phyloP scores from a whole-genome alignment of 2,888 invertebrate genomes.

The Drosophila borealis region DNA sequence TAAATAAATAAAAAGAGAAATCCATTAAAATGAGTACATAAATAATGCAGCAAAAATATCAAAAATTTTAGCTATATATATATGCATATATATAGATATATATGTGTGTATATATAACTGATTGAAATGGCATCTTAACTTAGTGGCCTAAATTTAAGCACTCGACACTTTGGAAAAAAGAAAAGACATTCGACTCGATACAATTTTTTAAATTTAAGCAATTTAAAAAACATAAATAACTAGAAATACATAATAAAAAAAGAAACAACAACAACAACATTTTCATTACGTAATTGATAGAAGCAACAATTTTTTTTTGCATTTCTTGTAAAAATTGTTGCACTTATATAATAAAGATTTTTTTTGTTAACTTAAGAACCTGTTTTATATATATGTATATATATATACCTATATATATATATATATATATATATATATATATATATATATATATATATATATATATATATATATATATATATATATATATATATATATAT shows the following conservation, averaged over 20 bases:
- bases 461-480: constrained; percentile 9
- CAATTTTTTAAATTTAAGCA: constrained; percentile 56
- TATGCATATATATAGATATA: constrained; percentile 27
- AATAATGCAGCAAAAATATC: constrained; percentile 74
- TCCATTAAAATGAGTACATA: constrained; percentile 23
- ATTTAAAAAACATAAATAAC: constrained; percentile 21
- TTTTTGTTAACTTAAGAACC: constrained; percentile 59
- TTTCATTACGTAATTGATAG: constrained; percentile 44
- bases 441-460: constrained; percentile 19
- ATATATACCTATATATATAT: constrained; percentile 19
- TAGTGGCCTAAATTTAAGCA: constrained; percentile 69
- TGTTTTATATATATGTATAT: constrained; percentile 41
- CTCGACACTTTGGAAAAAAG: constrained; percentile 62
- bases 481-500: too few relatives aligned
- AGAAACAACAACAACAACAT: neutral
- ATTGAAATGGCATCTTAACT: constrained; percentile 33
- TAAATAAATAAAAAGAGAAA: constrained; percentile 11
- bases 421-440: constrained; percentile 9
- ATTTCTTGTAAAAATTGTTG: constrained; percentile 66
- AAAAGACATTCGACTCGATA: constrained; percentile 35
- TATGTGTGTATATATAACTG: constrained; percentile 28
- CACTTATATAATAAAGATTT: constrained; percentile 42
- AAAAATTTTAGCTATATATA: constrained; percentile 59
- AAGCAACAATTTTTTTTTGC: constrained; percentile 61
- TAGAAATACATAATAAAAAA: constrained; percentile 10